Evolutionary conservation across 2,113 vertebrate genomes (phyloP).

Genomic region (Cranoglanis bouderius): DNA sequence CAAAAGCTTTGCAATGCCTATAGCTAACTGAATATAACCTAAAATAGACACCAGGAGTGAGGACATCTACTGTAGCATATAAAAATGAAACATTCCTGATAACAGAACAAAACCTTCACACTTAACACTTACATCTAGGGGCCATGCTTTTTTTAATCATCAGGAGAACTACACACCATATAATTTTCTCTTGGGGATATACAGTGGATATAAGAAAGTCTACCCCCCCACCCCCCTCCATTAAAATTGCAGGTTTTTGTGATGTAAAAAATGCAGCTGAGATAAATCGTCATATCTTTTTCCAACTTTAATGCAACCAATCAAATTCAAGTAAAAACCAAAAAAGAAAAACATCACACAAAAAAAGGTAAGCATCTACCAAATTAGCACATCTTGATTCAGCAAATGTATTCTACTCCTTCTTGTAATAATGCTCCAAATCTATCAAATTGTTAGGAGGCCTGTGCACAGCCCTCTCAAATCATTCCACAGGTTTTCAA

Average conservation of each 20-base stretch:
- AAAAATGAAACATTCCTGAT: conserved; percentile 1
- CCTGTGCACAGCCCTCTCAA: not conserved
- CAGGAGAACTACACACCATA: conserved; percentile 26
- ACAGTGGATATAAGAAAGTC: not conserved
- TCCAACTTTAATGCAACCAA: not conserved
- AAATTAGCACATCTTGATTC: not conserved
- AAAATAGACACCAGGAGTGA: not conserved
- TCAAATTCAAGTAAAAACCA: not conserved
- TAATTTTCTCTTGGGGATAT: conserved; percentile 36
- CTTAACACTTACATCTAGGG: conserved; percentile 16
- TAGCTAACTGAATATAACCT: not conserved
- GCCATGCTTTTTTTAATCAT: conserved; percentile 25
- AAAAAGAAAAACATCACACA: not conserved
- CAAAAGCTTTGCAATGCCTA: too few relatives aligned
- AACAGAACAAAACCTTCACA: not conserved
- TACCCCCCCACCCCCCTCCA: not conserved
- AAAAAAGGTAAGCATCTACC: not conserved
- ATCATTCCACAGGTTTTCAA: not conserved
- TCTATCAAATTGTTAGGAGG: not conserved
- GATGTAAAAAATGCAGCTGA: not conserved
- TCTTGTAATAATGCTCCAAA: not conserved
- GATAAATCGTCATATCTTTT: not conserved
- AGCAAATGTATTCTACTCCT: not conserved
- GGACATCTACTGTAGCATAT: not conserved
- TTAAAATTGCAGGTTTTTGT: not conserved